Percentiles rank a stretch among this genome's conserved stretches.
Conservation (phyloP, 2,888 invertebrate genomes). For the Lycia hirtaria region DNA sequence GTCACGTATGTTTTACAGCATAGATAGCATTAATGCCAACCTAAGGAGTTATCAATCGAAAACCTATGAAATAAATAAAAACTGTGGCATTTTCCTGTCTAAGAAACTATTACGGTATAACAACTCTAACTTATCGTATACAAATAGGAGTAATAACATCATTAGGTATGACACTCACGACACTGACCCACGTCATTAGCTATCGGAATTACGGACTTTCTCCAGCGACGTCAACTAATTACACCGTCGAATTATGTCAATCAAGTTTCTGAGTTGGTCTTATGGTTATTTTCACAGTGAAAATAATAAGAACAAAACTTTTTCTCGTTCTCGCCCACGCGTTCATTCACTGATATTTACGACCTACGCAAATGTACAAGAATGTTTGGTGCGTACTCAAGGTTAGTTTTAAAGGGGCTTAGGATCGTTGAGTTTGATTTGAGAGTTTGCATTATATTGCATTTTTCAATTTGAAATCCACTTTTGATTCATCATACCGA, state of each 20-base stretch:
- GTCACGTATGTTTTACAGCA: too few species aligned
- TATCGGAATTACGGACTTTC: background rate
- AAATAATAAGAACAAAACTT: constrained; percentile 20
- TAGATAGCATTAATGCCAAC: too few species aligned
- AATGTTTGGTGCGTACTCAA: constrained; percentile 11
- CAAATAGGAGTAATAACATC: too few species aligned
- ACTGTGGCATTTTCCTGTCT: too few species aligned
- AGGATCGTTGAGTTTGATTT: background rate
- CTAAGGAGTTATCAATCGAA: too few species aligned
- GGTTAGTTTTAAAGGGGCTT: background rate
- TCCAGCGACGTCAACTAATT: background rate
- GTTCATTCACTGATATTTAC: constrained; percentile 33
- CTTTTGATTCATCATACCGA: too few species aligned
- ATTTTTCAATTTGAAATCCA: too few species aligned
- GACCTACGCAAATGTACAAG: constrained; percentile 25
- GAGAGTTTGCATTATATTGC: too few species aligned
- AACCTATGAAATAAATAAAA: too few species aligned
- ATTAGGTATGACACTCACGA: background rate
- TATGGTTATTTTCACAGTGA: constrained; percentile 12
- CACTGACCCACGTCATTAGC: too few species aligned
- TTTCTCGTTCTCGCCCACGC: constrained; percentile 20
- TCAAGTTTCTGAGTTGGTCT: constrained; percentile 6
- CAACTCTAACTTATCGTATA: too few species aligned
- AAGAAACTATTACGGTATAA: too few species aligned
- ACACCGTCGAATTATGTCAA: background rate